Evolutionary conservation across 2,113 vertebrate genomes (phyloP).

Genomic region (Scatophagus argus): DNA sequence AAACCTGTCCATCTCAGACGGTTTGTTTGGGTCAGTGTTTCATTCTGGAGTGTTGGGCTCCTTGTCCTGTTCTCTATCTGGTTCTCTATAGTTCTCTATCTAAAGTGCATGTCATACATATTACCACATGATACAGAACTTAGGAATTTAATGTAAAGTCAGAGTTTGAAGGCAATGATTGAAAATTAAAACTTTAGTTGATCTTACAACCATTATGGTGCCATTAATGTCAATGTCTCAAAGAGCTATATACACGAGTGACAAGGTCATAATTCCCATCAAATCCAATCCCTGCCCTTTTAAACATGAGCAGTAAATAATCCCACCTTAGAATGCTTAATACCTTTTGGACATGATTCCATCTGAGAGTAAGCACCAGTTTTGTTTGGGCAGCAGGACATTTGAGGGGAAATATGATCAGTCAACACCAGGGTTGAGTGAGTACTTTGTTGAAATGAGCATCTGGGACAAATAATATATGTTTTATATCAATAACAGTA

Average conservation of each 20-base stretch:
- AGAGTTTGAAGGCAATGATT: constrained; percentile 1
- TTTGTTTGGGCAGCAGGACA: background rate
- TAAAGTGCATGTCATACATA: too few relatives aligned
- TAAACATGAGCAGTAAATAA: background rate
- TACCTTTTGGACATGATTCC: background rate
- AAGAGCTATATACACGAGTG: background rate
- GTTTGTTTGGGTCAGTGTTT: too few relatives aligned
- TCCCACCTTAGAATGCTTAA: constrained; percentile 1
- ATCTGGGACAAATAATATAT: too few relatives aligned
- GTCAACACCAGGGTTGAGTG: too few relatives aligned
- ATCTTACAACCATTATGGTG: constrained; percentile 10
- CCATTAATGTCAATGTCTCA: constrained; percentile 8
- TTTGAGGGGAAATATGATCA: background rate
- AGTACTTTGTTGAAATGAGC: too few relatives aligned
- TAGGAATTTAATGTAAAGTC: background rate
- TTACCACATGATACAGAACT: background rate
- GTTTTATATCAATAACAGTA: too few relatives aligned
- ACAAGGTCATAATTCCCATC: constrained; percentile 16
- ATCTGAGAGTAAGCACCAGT: background rate
- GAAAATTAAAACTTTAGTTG: constrained; percentile 1
- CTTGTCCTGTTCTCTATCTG: too few relatives aligned
- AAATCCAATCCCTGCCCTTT: constrained; percentile 3
- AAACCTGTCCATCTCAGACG: too few relatives aligned
- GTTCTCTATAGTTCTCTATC: background rate
- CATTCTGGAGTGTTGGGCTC: too few relatives aligned